These are phyloP conservation scores for Neosilurus mollespiculum DNA, from an alignment of 2,797 vertebrate species.

Conservation along the genomic window DNA sequence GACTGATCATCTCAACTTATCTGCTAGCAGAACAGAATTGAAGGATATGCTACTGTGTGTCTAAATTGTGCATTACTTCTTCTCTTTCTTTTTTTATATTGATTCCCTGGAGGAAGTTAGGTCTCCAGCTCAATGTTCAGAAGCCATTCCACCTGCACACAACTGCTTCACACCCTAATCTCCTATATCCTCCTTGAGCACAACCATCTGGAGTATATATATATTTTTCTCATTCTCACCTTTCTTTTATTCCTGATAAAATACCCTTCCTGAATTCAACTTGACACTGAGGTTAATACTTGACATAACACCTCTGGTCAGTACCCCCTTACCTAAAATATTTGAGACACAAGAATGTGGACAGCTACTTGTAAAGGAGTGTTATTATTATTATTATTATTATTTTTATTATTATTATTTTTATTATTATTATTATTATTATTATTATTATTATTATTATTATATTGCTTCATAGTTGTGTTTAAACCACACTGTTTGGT, in stretches of 20 bases:
- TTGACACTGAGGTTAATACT: neutral
- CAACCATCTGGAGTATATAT: neutral
- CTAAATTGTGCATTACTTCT: conserved; percentile 13
- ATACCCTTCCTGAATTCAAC: neutral
- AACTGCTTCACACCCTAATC: conserved; percentile 5
- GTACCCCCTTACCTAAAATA: neutral
- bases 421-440: too few relatives aligned
- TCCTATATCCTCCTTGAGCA: conserved; percentile 10
- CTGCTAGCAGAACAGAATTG: neutral
- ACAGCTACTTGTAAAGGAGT: neutral
- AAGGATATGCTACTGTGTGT: neutral
- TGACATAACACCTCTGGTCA: neutral
- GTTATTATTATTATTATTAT: neutral
- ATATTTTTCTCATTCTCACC: neutral
- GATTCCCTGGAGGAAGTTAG: neutral
- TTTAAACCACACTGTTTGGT: neutral
- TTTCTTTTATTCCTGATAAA: neutral
- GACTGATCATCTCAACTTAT: neutral
- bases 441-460: too few relatives aligned
- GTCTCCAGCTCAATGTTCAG: neutral
- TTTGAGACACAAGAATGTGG: neutral
- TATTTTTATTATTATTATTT: too few relatives aligned
- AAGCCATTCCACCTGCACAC: conserved; percentile 8
- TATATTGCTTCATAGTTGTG: neutral
- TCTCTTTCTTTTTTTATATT: neutral